Evolutionary conservation across 1,140 invertebrate genomes (phyloP).

Genomic region (Cylas formicarius): DNA sequence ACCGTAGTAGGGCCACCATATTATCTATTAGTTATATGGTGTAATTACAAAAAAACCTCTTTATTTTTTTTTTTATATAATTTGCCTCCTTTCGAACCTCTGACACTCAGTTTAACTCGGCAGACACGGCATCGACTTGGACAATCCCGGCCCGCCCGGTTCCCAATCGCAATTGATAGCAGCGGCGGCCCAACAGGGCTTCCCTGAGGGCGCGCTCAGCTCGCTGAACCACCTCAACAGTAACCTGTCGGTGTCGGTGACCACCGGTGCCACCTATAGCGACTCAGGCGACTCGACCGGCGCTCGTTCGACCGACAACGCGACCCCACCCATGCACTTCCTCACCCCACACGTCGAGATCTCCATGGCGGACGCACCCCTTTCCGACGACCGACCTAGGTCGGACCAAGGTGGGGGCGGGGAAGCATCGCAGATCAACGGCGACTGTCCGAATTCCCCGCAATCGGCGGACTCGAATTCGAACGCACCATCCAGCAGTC

Average conservation of each 20-base stretch:
- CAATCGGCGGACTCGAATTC: conserved; percentile 69
- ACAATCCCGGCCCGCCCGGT: conserved; percentile 74
- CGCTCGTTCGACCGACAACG: conserved; percentile 69
- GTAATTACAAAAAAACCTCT: too few species aligned
- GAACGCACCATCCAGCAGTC: conserved; percentile 63
- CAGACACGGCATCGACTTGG: conserved; percentile 80
- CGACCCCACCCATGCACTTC: conserved; percentile 82
- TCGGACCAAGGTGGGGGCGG: too few species aligned
- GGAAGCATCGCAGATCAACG: conserved; percentile 41
- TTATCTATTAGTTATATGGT: too few species aligned
- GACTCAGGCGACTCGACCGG: conserved; percentile 73
- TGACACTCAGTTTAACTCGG: too few species aligned
- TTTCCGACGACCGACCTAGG: too few species aligned
- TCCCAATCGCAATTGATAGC: conserved; percentile 58
- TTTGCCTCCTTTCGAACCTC: too few species aligned
- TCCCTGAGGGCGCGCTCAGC: conserved; percentile 48
- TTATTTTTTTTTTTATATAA: too few species aligned
- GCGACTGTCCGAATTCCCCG: conserved; percentile 60
- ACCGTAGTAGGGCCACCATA: too few species aligned
- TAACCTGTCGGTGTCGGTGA: conserved; percentile 43
- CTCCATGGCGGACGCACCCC: conserved; percentile 65
- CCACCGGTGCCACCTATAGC: conserved; percentile 56
- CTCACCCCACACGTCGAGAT: conserved; percentile 83
- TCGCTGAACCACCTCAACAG: conserved; percentile 46
- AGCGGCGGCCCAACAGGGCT: conserved; percentile 51